Base-by-base conservation (phyloP, 1,140 invertebrate genomes). In the Daktulosphaira vitifoliae region DNA sequence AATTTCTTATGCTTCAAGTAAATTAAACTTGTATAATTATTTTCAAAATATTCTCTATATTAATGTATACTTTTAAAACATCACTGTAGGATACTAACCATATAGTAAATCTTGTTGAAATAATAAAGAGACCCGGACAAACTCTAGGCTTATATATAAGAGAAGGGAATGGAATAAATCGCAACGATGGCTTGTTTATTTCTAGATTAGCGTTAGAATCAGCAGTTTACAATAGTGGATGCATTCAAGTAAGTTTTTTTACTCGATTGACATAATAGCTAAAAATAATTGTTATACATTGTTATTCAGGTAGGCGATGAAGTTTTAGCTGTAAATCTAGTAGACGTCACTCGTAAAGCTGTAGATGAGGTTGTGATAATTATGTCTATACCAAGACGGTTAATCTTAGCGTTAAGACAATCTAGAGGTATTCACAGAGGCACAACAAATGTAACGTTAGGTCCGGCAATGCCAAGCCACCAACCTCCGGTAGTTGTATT, bases 301-400 rank as follows among this genome's bases (percentile, higher is more conserved):
- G 72, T 71, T 62, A 69, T 52, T 20, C 69, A 88, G 81, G 93
- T 98, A 6, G 95, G 95, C n/a, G 96, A 99, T 77, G 96, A 99
- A 79, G 98, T 99, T 72, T 78, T 98, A 68, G 92, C 93, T 5
- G 93, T 99, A 37, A 99, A 99, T 78, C 80, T 96, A 72, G 95
- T 98, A 51, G 92, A 98, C 73, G 95, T 99, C 68, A 89, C 90
- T 64, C 86, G 90, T 71, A 98, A 98, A 94, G 94, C 90, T 69
- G 78, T 99, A 68, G 96, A 99, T 75, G 96, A 99, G 76, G 95
- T 98, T 42, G 96, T 99, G 56, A 96, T 98, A 71, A 91, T 98
- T 71, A 98, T 99, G 92, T 97, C 93, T 70, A 99, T 99, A 77
- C 96, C 96, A 1, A 82, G 94, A 71, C 83, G 96, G 70, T 81